Percentiles rank a stretch among this genome's conserved stretches.
Conservation (phyloP, 2,797 vertebrate species). For the Cyclura pinguis region DNA sequence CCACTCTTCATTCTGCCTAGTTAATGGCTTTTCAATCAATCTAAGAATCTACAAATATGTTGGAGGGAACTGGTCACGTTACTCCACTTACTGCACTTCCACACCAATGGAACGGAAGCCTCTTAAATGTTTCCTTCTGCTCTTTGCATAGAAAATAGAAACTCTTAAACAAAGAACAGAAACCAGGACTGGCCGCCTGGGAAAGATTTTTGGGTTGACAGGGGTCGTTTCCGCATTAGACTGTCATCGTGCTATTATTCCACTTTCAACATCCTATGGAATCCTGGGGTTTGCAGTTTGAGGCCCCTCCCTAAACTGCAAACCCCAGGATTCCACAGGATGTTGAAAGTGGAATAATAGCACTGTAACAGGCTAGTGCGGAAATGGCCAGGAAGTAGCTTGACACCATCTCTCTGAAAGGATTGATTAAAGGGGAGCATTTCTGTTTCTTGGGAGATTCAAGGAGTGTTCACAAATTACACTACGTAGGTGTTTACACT, state of each 20-base stretch:
- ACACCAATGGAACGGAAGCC: background rate
- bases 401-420: background rate
- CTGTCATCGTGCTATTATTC: no score
- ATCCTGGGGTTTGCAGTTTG: no score
- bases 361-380: no score
- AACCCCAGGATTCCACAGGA: no score
- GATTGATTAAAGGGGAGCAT: no score
- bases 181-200: background rate
- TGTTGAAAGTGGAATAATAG: no score
- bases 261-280: no score
- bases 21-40: slow-evolving; percentile 10
- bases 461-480: background rate
- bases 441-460: background rate
- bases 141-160: background rate
- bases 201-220: no score
- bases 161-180: background rate
- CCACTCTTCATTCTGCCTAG: background rate
- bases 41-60: background rate
- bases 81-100: background rate
- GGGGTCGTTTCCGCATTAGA: no score
- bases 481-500: no score
- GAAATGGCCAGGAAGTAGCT: background rate
- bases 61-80: background rate
- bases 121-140: background rate
- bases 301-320: no score